A percentile compares a stretch with the other conserved stretches of the same genome.
Evolutionary conservation across 2,888 invertebrate genomes (phyloP).

Genomic region (Mycogona germanica): DNA sequence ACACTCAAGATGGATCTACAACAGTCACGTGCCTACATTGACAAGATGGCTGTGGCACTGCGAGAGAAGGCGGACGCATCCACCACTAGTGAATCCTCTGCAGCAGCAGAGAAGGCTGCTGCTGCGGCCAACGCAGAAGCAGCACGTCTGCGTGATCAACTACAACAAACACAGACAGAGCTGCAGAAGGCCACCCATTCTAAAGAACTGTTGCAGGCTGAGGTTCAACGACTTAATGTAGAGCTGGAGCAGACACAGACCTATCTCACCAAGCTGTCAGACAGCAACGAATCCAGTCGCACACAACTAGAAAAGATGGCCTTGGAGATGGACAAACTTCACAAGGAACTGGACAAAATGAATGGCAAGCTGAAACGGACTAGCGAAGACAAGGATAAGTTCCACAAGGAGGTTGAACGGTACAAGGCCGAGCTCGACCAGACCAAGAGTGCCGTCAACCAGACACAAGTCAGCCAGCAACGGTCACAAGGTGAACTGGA

Average conservation of each 20-base stretch:
- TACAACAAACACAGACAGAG: slow-evolving; percentile 23
- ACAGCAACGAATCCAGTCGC: slow-evolving; percentile 20
- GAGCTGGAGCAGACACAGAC: slow-evolving; percentile 40
- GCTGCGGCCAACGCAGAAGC: slow-evolving; percentile 36
- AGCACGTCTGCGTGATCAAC: slow-evolving; percentile 28
- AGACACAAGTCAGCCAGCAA: slow-evolving; percentile 23
- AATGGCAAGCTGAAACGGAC: slow-evolving; percentile 30
- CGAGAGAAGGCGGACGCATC: too few relatives aligned
- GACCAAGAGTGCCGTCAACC: slow-evolving; percentile 30
- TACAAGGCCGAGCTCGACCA: slow-evolving; percentile 56
- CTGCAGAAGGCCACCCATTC: slow-evolving; percentile 21
- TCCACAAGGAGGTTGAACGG: slow-evolving; percentile 51
- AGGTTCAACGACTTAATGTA: slow-evolving; percentile 39
- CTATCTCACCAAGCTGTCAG: slow-evolving; percentile 66
- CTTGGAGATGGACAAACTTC: slow-evolving; percentile 54
- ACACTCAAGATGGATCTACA: slow-evolving; percentile 21
- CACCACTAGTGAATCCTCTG: slow-evolving; percentile 37
- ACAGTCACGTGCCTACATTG: slow-evolving; percentile 19
- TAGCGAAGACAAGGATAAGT: slow-evolving; percentile 33
- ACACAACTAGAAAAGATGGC: slow-evolving; percentile 20
- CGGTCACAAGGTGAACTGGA: slow-evolving; percentile 24
- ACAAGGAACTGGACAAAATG: slow-evolving; percentile 63
- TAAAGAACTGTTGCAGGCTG: slow-evolving; percentile 26
- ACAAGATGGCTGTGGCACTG: slow-evolving; percentile 17
- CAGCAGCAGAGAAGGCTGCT: slow-evolving; percentile 68